Evolutionary conservation across 2,797 vertebrate genomes (phyloP).

Genomic region (Bovichtus diacanthus): DNA sequence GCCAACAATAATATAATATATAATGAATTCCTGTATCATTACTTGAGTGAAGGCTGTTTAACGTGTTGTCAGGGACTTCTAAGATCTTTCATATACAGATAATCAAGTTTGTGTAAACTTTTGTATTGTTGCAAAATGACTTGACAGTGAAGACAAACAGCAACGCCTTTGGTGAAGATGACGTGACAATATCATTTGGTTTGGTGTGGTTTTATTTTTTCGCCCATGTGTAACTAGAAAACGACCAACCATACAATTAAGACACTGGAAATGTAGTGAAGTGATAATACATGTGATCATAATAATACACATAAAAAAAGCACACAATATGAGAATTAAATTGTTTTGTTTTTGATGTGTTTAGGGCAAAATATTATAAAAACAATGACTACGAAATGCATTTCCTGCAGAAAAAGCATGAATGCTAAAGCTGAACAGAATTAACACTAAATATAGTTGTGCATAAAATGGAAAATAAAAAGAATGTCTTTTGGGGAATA

Average conservation of each 20-base stretch:
- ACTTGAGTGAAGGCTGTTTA: too few relatives aligned
- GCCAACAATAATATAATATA: too few relatives aligned
- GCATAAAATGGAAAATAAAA: background rate
- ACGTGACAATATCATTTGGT: background rate
- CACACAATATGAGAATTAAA: slow-evolving; percentile 1
- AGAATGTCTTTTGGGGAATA: background rate
- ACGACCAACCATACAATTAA: background rate
- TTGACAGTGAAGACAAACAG: too few relatives aligned
- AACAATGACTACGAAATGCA: background rate
- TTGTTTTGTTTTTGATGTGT: slow-evolving; percentile 4
- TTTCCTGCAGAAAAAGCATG: background rate
- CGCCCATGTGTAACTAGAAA: background rate
- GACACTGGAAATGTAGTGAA: slow-evolving; percentile 52
- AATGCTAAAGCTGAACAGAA: background rate
- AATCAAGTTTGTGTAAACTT: too few relatives aligned
- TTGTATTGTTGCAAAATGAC: too few relatives aligned
- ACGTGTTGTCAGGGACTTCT: too few relatives aligned
- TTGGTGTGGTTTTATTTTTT: slow-evolving; percentile 5
- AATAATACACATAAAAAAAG: background rate
- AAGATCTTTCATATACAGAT: too few relatives aligned
- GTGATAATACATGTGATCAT: background rate
- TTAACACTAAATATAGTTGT: slow-evolving; percentile 9
- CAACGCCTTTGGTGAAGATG: too few relatives aligned
- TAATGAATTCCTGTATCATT: too few relatives aligned
- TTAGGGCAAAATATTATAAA: background rate